Conservation (phyloP, 2,888 invertebrate genomes). For the Drosophila picticornis region DNA sequence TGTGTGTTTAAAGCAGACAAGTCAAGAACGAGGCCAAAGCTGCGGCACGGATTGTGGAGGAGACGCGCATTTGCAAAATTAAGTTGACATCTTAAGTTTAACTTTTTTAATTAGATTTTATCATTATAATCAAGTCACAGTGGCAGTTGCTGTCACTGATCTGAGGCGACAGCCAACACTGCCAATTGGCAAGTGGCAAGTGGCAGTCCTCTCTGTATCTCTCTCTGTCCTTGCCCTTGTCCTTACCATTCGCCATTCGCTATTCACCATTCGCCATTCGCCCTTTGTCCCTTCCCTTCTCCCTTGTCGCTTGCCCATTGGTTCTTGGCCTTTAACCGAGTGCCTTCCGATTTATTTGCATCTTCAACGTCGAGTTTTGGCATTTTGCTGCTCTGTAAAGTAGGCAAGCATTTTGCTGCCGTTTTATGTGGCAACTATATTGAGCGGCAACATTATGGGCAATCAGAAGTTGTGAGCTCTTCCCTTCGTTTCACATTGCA, state of each 20-base stretch:
- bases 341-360: constrained; percentile 1
- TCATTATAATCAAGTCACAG: constrained; percentile 76
- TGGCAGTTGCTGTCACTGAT: constrained; percentile 32
- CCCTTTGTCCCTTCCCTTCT: background rate
- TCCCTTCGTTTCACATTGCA: constrained; percentile 23
- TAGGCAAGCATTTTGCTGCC: constrained; percentile 28
- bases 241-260: background rate
- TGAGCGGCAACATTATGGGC: constrained; percentile 5
- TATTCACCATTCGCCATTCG: background rate
- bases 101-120: constrained; percentile 80
- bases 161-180: constrained; percentile 9
- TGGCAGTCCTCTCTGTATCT: background rate
- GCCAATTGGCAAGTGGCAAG: constrained; percentile 14
- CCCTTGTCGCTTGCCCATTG: background rate
- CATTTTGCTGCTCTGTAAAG: constrained; percentile 34
- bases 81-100: constrained; percentile 75
- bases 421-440: constrained; percentile 8
- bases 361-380: constrained; percentile 5
- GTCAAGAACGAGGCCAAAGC: background rate
- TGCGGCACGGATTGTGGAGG: background rate
- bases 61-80: constrained; percentile 45
- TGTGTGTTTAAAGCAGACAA: background rate
- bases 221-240: constrained; percentile 1
- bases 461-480: background rate
- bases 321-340: constrained; percentile 3